Conservation (phyloP, 2,113 vertebrate species). For the Lagenorhynchus albirostris region DNA sequence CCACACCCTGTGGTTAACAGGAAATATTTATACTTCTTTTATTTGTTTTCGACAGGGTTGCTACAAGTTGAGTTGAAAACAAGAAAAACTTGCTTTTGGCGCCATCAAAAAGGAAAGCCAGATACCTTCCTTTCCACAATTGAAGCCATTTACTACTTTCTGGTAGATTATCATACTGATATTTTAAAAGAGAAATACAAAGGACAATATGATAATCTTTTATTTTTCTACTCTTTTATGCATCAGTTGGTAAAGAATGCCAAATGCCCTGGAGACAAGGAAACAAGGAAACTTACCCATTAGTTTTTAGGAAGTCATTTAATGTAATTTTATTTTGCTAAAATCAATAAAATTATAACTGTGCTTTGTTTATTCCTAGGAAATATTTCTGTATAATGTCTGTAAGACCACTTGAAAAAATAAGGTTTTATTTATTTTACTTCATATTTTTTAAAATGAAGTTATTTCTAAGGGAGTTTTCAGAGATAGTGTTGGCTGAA, state of each 20-base stretch:
- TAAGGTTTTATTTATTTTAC: constrained; percentile 3
- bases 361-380: constrained; percentile 40
- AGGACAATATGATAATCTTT: constrained; percentile 96
- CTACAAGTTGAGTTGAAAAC: constrained; percentile 93
- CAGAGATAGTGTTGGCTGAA: neutral
- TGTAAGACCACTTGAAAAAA: neutral
- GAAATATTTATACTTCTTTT: constrained; percentile 45
- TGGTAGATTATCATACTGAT: constrained; percentile 92
- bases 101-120: constrained; percentile 95
- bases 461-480: neutral
- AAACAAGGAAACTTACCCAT: constrained; percentile 64
- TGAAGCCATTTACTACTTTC: constrained; percentile 97
- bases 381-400: neutral
- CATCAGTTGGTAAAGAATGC: constrained; percentile 92
- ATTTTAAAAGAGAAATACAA: constrained; percentile 87
- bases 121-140: constrained; percentile 96
- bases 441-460: neutral
- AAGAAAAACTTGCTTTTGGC: constrained; percentile 97
- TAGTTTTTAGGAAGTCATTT: constrained; percentile 17
- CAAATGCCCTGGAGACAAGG: constrained; percentile 84
- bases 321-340: constrained; percentile 24
- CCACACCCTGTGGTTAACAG: neutral
- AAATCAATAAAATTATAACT: constrained; percentile 50
- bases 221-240: constrained; percentile 97
- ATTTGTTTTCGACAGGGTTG: constrained; percentile 84